These are phyloP conservation scores for Cacoxenus indagator DNA, from an alignment of 2,888 invertebrate species.

Conservation along the genomic window DNA sequence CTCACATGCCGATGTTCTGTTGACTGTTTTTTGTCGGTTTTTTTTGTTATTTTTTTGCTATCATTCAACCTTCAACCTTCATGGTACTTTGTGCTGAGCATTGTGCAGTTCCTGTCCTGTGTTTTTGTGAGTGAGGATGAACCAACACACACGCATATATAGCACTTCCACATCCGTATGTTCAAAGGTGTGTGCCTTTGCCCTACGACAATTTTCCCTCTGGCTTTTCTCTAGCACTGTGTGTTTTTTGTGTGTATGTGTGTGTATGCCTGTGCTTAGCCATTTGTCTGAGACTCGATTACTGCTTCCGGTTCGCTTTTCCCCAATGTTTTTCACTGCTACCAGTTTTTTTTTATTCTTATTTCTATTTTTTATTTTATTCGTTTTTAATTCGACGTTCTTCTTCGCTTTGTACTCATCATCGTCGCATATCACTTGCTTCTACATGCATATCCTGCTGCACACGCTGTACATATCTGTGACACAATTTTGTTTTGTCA, in stretches of 20 bases:
- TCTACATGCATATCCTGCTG: slow-evolving; percentile 50
- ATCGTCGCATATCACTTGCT: slow-evolving; percentile 16
- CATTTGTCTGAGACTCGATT: slow-evolving; percentile 47
- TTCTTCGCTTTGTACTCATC: not conserved
- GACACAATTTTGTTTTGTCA: slow-evolving; percentile 64
- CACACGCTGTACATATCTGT: slow-evolving; percentile 35
- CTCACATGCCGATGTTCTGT: not conserved
- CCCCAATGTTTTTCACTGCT: slow-evolving; percentile 21
- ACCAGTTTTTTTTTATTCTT: slow-evolving; percentile 38
- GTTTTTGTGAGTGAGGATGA: slow-evolving; percentile 38
- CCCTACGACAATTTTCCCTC: slow-evolving; percentile 1
- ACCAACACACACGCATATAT: slow-evolving; percentile 48
- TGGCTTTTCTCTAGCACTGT: not conserved
- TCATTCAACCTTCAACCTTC: slow-evolving; percentile 16
- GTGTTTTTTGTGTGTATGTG: not conserved
- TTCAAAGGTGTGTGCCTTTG: not conserved
- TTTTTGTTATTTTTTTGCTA: slow-evolving; percentile 25
- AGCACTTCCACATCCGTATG: slow-evolving; percentile 52
- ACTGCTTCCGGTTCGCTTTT: slow-evolving; percentile 54
- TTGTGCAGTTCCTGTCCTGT: slow-evolving; percentile 32
- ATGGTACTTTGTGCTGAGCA: slow-evolving; percentile 38
- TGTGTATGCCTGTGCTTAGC: slow-evolving; percentile 43
- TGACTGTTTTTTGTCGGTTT: not conserved
- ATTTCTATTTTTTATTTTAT: slow-evolving; percentile 22
- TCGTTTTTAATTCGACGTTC: not conserved